These are phyloP conservation scores for Burhinus bistriatus DNA, from an alignment of 2,113 vertebrate genomes.

Conservation along the genomic window DNA sequence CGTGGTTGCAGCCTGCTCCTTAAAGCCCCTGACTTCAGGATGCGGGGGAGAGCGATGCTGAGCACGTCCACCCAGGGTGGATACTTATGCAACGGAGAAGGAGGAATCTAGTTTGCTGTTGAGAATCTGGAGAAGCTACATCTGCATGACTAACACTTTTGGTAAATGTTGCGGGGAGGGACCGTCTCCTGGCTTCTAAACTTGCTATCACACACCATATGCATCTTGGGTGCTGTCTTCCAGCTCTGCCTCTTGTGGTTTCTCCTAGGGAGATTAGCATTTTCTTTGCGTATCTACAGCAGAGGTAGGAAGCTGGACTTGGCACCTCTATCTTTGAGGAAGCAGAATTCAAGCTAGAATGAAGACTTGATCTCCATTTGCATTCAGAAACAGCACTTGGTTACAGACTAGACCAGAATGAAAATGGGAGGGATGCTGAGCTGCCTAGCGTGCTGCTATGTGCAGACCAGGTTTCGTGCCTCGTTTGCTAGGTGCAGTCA, in stretches of 20 bases:
- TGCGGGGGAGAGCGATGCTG: neutral
- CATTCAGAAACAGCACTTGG: neutral
- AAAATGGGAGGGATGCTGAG: neutral
- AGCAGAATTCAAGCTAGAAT: neutral
- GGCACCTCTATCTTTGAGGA: neutral
- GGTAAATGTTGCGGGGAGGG: neutral
- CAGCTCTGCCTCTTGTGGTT: neutral
- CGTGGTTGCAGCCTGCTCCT: neutral
- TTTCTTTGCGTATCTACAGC: neutral
- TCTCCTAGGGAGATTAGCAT: neutral
- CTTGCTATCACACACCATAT: neutral
- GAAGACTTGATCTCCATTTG: neutral
- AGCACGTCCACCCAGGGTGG: neutral
- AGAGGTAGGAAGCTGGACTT: constrained; percentile 14
- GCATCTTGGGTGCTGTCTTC: neutral
- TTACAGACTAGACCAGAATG: neutral
- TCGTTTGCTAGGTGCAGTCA: neutral
- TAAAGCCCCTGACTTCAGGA: neutral
- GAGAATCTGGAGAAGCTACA: neutral
- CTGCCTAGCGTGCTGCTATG: neutral
- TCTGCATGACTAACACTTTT: neutral
- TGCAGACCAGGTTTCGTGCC: neutral
- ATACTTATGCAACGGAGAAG: neutral
- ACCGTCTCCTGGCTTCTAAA: neutral
- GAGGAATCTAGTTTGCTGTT: neutral